Conservation (phyloP, 2,113 vertebrate species). For the Oryzias celebensis region DNA sequence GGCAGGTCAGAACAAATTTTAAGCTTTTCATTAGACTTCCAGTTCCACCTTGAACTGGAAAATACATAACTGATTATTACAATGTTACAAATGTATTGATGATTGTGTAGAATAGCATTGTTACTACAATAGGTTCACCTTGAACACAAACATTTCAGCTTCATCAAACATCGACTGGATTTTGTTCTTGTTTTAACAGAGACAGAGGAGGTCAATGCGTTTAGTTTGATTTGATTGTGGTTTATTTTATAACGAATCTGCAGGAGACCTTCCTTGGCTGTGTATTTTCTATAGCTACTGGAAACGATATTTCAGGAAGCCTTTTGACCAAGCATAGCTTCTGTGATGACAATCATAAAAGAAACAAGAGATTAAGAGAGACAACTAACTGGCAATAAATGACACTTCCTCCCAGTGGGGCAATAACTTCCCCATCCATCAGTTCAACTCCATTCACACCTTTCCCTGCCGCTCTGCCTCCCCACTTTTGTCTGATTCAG, state of each 20-base stretch:
- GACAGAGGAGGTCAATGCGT: too few species aligned
- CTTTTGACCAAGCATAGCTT: slow-evolving; percentile 51
- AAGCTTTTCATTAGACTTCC: too few species aligned
- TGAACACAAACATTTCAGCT: too few species aligned
- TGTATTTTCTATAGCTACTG: slow-evolving; percentile 40
- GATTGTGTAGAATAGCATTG: too few species aligned
- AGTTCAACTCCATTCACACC: slow-evolving; percentile 57
- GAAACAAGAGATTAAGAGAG: slow-evolving; percentile 59
- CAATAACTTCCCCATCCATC: slow-evolving; percentile 68
- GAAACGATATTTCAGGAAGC: slow-evolving; percentile 35
- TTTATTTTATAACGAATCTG: background rate
- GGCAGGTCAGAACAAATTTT: too few species aligned
- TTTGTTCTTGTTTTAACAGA: too few species aligned
- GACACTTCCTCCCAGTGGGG: slow-evolving; percentile 56
- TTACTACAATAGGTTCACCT: too few species aligned
- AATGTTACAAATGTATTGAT: too few species aligned
- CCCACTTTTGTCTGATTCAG: slow-evolving; percentile 31
- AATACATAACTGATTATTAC: too few species aligned
- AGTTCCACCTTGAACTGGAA: too few species aligned
- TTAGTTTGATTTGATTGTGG: too few species aligned
- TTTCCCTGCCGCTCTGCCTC: slow-evolving; percentile 39
- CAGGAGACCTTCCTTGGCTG: slow-evolving; percentile 26
- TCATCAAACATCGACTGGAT: too few species aligned
- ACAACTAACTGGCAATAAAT: slow-evolving; percentile 68
- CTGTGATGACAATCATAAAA: slow-evolving; percentile 69